Base-by-base conservation (phyloP, 1,140 invertebrate species). In the Zelostemma sp. region DNA sequence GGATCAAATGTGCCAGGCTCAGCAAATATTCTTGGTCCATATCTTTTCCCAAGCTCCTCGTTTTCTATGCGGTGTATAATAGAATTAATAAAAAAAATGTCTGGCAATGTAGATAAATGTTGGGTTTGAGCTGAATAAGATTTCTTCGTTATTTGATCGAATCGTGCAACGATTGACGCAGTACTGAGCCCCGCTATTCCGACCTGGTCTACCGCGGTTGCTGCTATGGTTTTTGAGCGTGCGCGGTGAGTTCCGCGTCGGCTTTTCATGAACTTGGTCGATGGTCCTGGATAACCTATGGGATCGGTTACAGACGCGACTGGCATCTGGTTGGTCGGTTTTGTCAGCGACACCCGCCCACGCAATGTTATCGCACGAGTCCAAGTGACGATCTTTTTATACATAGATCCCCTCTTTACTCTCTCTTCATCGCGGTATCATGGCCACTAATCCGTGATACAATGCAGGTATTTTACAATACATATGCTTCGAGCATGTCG, bases 261-360 rank as follows among this genome's bases (percentile, higher is more conserved):
- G 77, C 77, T 75, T 80, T 80, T 77, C 70, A 68, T 60, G 72
- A 79, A 69, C 72, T 80, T 79, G 72, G 75, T 80, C 79, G 78
- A 80, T 78, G 77, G 71, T 76, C 59, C 70, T 79, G 79, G 76
- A 80, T 79, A 82, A 82, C 82, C 82, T 81, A 78, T 80, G 72
- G 73, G 79, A 84, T 84, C 81, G 76, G 80, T 84, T 84, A 82
- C 81, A 79, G 72, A 51, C 64, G 28, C 64, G 55, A 75, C 65
- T 66, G 66, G 18, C 51, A 53, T 50, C 65, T 65, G 73, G 82
- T 84, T 84, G 82, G 82, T 81, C 69, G 77, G 75, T 80, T 81
- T 82, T 83, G 80, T 83, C 79, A 84, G 74, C 73, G 82, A 84
- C 75, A 83, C 80, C 80, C 82, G 82, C 82, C 82, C 81, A 78